These are phyloP conservation scores for Trachelus iudaicus DNA, from an alignment of 2,888 invertebrate genomes.

Conservation along the genomic window DNA sequence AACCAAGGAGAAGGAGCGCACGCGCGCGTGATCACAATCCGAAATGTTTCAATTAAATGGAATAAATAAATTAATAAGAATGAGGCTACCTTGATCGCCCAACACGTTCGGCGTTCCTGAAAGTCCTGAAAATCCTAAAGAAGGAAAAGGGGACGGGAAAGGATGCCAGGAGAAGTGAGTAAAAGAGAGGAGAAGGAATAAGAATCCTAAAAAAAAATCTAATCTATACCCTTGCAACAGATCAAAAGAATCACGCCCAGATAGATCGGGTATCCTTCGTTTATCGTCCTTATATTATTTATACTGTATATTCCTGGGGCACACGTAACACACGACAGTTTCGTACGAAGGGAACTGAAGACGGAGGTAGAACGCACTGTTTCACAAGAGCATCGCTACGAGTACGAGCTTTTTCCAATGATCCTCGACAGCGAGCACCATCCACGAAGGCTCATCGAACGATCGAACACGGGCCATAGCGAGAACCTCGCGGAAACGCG, in stretches of 20 bases:
- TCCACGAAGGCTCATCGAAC: conserved; percentile 32
- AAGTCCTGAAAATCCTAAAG: conserved; percentile 28
- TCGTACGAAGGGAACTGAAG: background rate
- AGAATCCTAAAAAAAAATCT: background rate
- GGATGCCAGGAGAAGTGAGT: background rate
- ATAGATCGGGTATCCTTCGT: background rate
- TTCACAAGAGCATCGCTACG: conserved; percentile 33
- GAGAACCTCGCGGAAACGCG: background rate
- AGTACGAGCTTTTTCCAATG: conserved; percentile 31
- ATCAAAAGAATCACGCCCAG: background rate
- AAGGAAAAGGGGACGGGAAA: conserved; percentile 11
- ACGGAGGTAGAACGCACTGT: conserved; percentile 1
- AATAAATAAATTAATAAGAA: background rate
- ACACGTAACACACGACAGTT: background rate
- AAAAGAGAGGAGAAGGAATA: conserved; percentile 8
- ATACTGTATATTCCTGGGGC: background rate
- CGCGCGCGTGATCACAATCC: background rate
- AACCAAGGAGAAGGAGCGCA: background rate
- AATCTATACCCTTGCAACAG: background rate
- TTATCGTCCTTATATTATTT: background rate
- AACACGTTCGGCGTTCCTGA: conserved; percentile 21
- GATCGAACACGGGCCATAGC: conserved; percentile 3
- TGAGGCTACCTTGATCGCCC: conserved; percentile 30
- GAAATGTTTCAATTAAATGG: background rate
- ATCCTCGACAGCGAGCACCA: conserved; percentile 26